Percentiles rank a stretch among this genome's conserved stretches.
These are phyloP conservation scores for Stenichneumon culpator DNA, from an alignment of 2,888 invertebrate genomes.

Conservation along the genomic window DNA sequence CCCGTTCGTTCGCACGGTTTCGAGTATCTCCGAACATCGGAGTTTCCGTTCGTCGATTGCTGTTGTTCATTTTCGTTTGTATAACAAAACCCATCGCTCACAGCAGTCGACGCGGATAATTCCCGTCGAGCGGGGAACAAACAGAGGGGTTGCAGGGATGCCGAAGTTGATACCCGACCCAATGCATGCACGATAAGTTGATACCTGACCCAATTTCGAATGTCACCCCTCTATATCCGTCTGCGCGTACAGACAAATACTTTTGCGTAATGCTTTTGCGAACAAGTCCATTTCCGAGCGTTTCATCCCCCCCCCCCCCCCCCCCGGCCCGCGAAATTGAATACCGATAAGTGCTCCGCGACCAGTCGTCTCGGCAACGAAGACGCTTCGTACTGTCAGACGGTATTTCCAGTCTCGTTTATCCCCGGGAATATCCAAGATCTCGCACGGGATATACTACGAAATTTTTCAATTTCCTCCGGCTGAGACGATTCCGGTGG, in stretches of 20 bases:
- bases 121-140: not conserved
- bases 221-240: not conserved
- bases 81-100: not conserved
- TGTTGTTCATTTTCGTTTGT: not conserved
- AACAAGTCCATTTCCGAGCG: not conserved
- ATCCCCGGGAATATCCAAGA: not conserved
- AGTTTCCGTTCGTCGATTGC: not conserved
- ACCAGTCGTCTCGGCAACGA: not conserved
- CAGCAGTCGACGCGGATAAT: not conserved
- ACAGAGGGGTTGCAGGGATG: not conserved
- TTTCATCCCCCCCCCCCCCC: not conserved
- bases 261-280: conserved; percentile 12
- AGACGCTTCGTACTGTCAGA: conserved; percentile 2
- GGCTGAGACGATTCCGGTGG: conserved; percentile 53
- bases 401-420: not conserved
- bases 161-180: conserved; percentile 29
- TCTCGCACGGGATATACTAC: not conserved
- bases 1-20: not conserved
- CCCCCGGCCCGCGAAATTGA: not conserved
- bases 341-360: not conserved
- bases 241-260: not conserved
- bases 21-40: conserved; percentile 12
- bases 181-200: conserved; percentile 28
- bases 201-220: conserved; percentile 30
- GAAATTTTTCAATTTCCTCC: conserved; percentile 49